Base-by-base conservation (phyloP, 2,888 invertebrate species). In the Trichopoda pennipes region DNA sequence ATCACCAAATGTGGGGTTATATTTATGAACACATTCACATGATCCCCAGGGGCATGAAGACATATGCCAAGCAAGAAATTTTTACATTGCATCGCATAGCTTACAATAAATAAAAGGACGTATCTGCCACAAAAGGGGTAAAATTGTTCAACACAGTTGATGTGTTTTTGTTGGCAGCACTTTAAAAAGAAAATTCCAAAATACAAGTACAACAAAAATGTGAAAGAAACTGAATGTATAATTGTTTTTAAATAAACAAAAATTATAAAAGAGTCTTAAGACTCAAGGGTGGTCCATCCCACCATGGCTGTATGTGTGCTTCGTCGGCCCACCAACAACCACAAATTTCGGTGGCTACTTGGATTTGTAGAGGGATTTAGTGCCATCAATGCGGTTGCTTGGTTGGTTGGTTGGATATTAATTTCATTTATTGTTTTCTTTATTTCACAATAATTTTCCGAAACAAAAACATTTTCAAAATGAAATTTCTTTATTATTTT, bases 351-450 rank as follows among this genome's bases (percentile, higher is more conserved):
- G n/a, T 38, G 66, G 58, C 38, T 38, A 49, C 56, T 61, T 47
- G 38, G 61, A 38, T 38, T 38, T 38, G 38, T 12, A 38, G 38
- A 53, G 66, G 35, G 55, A 76, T 61, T 60, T 58, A 38, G 47
- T 55, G 47, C 38, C 56, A 58, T 64, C 63, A 72, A 44, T 64
- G 64, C 19, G 70, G 16, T 70, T 70, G 56, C 28, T 56, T 60
- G 42, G 42, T 58, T 56, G 70, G 16, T 70, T 70, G 56, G 38
- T 56, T 60, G 42, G 42, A 58, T 56, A 44, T 66, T 64, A 19
- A 49, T 49, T 49, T 49, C 47, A 9, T 79, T 85, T 84, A 83
- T 85, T 85, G 84, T 85, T 85, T 84, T 85, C 75, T 75, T 82
- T 74, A 83, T 83, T 80, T 80, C 79, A 72, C 81, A 81, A 81